Evolutionary conservation across 2,888 invertebrate genomes (phyloP), one percentile per base, ranked within the genome.

Genomic region (Nomada lathburiana): DNA sequence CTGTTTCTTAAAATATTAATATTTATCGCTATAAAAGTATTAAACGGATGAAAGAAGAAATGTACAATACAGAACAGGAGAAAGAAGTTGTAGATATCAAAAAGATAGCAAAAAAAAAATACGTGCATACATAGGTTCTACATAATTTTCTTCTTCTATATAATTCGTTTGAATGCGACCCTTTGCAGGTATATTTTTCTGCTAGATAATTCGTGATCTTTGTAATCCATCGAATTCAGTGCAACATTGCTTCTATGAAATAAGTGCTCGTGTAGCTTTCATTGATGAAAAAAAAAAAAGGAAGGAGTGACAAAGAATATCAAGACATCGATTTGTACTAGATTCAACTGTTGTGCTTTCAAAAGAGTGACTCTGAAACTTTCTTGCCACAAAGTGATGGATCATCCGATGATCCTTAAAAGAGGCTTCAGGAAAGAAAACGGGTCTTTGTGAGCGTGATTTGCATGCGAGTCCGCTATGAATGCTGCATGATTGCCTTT

Each of bases 401-500:
- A 92, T 93, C 89, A 87, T 88, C 84, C 78, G 82, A 81, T 80
- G 84, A 87, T 87, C 81, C 85, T 68, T 74, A 73, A 65, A 74
- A 84, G 70, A 65, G 76, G 69, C 55, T 60, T 47, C 26, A 47
- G 64, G 74, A 82, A 65, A 85, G 84, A 74, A 76, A 82, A 75
- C 44, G 68, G 53, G 57, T 67, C 80, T 85, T 89, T 90, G 87
- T 88, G 50, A 64, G 36, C 68, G 69, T 52, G 87, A 92, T 91
- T 92, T 92, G 90, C 92, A 92, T 92, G 88, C 79, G 80, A 83
- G 79, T 70, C 59, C 73, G 76, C 60, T 82, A 55, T 90, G 91
- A 92, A 91, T 92, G 78, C 88, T 65, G 36, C 80, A 79, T 91
- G 91, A 92, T 93, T 92, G 90, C 89, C 85, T 88, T 88, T 90